Conservation (phyloP, 2,113 vertebrate genomes). For the Fulica atra region DNA sequence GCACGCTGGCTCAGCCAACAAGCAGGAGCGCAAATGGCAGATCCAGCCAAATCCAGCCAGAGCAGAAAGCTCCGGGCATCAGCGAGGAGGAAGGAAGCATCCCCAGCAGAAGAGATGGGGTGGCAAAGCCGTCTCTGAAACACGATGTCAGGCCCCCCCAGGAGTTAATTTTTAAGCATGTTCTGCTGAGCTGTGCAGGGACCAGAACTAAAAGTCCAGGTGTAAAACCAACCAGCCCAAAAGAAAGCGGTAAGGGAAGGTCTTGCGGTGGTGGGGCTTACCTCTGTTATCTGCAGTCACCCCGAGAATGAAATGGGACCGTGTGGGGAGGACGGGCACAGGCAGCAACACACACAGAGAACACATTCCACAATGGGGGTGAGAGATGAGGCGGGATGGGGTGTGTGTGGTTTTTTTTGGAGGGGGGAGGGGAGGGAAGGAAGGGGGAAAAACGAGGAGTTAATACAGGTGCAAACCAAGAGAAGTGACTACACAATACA, state of each 20-base stretch:
- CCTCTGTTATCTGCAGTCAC: slow-evolving; percentile 84
- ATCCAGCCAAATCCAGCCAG: neutral
- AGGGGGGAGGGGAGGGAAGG: no score
- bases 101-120: neutral
- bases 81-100: neutral
- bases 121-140: slow-evolving; percentile 15
- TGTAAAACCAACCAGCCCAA: neutral
- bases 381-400: slow-evolving; percentile 75
- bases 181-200: neutral
- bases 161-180: neutral
- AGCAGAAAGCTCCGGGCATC: neutral
- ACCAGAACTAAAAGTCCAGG: neutral
- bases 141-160: neutral
- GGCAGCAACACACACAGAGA: slow-evolving; percentile 82
- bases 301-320: slow-evolving; percentile 86
- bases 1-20: neutral
- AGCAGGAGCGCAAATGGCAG: slow-evolving; percentile 17
- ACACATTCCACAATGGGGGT: slow-evolving; percentile 83
- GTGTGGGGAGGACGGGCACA: slow-evolving; percentile 80
- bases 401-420: neutral
- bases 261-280: slow-evolving; percentile 67
- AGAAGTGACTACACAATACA: slow-evolving; percentile 76
- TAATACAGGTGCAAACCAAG: slow-evolving; percentile 80
- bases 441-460: slow-evolving; percentile 77
- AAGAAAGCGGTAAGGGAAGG: neutral